Percentiles rank a stretch among this genome's conserved stretches.
phyloP scores from a whole-genome alignment of 2,888 invertebrate genomes.

The Hypercompe scribonia region DNA sequence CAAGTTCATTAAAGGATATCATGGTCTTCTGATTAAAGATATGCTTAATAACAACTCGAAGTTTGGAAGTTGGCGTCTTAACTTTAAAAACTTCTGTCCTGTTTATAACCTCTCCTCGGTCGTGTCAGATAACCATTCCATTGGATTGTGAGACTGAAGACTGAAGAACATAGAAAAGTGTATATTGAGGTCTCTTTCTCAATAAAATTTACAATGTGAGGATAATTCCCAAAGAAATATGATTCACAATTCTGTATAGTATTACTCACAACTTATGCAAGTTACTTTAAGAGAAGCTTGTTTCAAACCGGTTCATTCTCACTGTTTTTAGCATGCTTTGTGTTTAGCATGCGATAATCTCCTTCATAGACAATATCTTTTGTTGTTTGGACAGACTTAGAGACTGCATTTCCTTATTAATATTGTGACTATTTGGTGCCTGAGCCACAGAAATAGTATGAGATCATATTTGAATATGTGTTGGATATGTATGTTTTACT shows the following conservation, averaged over 20 bases:
- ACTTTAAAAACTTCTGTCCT: too few relatives aligned
- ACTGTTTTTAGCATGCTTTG: conserved; percentile 23
- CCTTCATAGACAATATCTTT: conserved; percentile 37
- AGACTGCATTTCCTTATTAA: conserved; percentile 40
- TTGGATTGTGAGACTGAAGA: too few relatives aligned
- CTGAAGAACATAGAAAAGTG: too few relatives aligned
- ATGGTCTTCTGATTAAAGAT: too few relatives aligned
- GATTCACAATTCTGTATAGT: conserved; percentile 40
- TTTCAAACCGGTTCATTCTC: conserved; percentile 41
- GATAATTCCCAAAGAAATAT: conserved; percentile 23
- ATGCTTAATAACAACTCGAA: too few relatives aligned
- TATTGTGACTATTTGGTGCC: conserved; percentile 25
- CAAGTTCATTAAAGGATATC: too few relatives aligned
- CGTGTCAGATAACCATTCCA: too few relatives aligned
- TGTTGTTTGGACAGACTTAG: conserved; percentile 37
- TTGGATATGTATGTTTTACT: not conserved
- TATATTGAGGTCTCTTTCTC: not conserved
- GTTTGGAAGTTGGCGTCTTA: too few relatives aligned
- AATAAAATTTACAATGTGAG: not conserved
- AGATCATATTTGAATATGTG: conserved; percentile 21
- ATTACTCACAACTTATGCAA: conserved; percentile 47
- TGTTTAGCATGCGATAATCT: conserved; percentile 38
- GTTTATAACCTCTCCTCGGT: too few relatives aligned
- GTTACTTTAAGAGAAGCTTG: conserved; percentile 35
- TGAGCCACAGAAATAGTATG: conserved; percentile 37